phyloP scores from a whole-genome alignment of 2,888 invertebrate genomes.

The Pharmacophagus antenor region DNA sequence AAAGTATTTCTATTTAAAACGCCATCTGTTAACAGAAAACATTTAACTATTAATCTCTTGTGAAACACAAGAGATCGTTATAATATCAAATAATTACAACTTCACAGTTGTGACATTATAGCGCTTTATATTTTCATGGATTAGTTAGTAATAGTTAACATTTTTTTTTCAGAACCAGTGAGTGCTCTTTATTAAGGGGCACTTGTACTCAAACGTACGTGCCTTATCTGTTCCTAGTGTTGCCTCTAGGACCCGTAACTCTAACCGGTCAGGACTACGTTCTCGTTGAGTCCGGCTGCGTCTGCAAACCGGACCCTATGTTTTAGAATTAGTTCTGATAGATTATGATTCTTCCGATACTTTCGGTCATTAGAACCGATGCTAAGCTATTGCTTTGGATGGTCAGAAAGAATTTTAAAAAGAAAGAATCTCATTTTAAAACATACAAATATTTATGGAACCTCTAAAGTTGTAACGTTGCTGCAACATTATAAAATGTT shows the following conservation, averaged over 20 bases:
- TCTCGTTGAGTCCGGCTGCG: slow-evolving; percentile 96
- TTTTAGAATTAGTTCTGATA: slow-evolving; percentile 33
- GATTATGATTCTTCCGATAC: neutral
- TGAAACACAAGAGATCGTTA: too few species aligned
- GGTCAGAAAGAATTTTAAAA: too few species aligned
- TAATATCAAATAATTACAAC: too few species aligned
- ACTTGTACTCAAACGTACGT: slow-evolving; percentile 96
- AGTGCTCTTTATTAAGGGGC: slow-evolving; percentile 93
- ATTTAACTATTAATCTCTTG: too few species aligned
- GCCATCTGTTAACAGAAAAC: too few species aligned
- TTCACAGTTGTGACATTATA: too few species aligned
- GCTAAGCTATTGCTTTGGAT: neutral
- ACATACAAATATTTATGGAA: too few species aligned
- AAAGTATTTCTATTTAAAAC: too few species aligned
- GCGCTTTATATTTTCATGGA: too few species aligned
- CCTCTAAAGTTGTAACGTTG: neutral
- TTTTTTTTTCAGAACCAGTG: slow-evolving; percentile 85
- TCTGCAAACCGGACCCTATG: slow-evolving; percentile 84
- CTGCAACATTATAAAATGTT: neutral
- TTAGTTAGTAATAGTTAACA: too few species aligned
- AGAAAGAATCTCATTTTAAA: neutral
- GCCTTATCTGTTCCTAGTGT: slow-evolving; percentile 94
- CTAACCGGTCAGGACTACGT: slow-evolving; percentile 96
- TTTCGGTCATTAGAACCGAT: neutral
- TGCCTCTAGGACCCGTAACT: slow-evolving; percentile 94